These are phyloP conservation scores for Caligus rogercresseyi DNA, from an alignment of 1,140 invertebrate species.

Conservation along the genomic window DNA sequence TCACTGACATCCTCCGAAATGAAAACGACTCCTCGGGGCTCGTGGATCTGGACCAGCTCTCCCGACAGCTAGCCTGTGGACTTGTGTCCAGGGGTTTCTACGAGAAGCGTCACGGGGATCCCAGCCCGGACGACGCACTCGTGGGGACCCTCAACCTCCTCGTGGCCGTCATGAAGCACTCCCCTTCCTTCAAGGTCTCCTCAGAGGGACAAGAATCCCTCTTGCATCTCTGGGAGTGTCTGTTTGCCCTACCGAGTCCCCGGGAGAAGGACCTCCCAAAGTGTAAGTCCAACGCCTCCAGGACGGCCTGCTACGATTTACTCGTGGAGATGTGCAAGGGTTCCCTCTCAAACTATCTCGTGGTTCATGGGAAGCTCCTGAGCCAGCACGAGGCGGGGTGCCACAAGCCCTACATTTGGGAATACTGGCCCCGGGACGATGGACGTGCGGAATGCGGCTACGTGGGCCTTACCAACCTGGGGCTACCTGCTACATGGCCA, in stretches of 20 bases:
- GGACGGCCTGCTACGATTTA: slow-evolving; percentile 73
- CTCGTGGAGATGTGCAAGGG: slow-evolving; percentile 67
- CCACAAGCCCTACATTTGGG: slow-evolving; percentile 74
- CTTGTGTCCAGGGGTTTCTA: slow-evolving; percentile 56
- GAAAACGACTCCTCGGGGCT: slow-evolving; percentile 30
- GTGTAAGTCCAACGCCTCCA: slow-evolving; percentile 69
- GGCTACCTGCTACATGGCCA: slow-evolving; percentile 95
- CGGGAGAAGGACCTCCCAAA: slow-evolving; percentile 66
- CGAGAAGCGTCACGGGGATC: slow-evolving; percentile 54
- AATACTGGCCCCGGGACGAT: slow-evolving; percentile 91
- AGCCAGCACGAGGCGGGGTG: slow-evolving; percentile 66
- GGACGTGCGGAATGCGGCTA: slow-evolving; percentile 80
- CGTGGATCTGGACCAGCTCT: slow-evolving; percentile 54
- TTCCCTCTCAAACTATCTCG: slow-evolving; percentile 62
- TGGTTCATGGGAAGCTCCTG: slow-evolving; percentile 59
- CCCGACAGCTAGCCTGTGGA: slow-evolving; percentile 50
- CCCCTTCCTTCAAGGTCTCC: slow-evolving; percentile 61
- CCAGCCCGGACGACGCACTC: slow-evolving; percentile 65
- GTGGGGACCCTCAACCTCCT: slow-evolving; percentile 69
- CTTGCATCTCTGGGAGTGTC: slow-evolving; percentile 54
- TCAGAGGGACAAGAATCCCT: slow-evolving; percentile 46
- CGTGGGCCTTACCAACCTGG: slow-evolving; percentile 79
- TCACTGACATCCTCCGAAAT: slow-evolving; percentile 63
- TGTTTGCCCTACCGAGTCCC: slow-evolving; percentile 74
- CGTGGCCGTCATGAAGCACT: slow-evolving; percentile 68